phyloP scores from a whole-genome alignment of 2,797 vertebrate genomes.

The Enteromius unitaeniatus region DNA sequence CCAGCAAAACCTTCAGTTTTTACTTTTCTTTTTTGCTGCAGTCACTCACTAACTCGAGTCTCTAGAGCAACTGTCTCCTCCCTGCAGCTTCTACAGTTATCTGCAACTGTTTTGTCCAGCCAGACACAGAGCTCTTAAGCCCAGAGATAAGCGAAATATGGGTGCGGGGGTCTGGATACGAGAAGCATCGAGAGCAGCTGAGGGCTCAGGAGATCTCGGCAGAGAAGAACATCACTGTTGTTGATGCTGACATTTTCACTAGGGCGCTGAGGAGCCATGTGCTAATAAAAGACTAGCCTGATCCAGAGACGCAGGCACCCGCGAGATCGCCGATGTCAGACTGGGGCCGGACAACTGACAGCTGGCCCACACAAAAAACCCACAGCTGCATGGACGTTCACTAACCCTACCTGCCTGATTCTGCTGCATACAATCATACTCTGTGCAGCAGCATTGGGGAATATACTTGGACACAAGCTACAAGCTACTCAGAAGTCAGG shows the following conservation, averaged over 20 bases:
- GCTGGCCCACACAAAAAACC: constrained; percentile 41
- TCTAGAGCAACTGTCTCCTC: neutral
- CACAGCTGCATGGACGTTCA: neutral
- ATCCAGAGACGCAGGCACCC: constrained; percentile 47
- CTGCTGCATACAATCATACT: neutral
- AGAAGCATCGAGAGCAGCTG: constrained; percentile 44
- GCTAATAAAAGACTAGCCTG: constrained; percentile 78
- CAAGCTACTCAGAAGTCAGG: neutral
- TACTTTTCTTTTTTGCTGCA: neutral
- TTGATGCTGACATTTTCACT: constrained; percentile 61
- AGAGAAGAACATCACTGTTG: constrained; percentile 53
- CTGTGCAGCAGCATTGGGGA: neutral
- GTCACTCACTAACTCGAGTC: neutral
- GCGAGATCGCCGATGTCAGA: constrained; percentile 47
- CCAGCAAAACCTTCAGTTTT: constrained; percentile 7
- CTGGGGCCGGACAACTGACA: constrained; percentile 46
- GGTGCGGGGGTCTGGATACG: constrained; percentile 61
- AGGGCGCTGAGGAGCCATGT: constrained; percentile 45
- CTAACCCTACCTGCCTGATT: neutral
- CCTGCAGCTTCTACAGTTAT: constrained; percentile 4
- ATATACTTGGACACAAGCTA: neutral
- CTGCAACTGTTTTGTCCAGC: constrained; percentile 22
- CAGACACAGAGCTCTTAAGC: constrained; percentile 72
- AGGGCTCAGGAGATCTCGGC: constrained; percentile 51
- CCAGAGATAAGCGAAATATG: constrained; percentile 74